Evolutionary conservation across 2,888 invertebrate species (phyloP), one percentile per base, ranked within the genome.

Genomic region (Drosophila emarginata): DNA sequence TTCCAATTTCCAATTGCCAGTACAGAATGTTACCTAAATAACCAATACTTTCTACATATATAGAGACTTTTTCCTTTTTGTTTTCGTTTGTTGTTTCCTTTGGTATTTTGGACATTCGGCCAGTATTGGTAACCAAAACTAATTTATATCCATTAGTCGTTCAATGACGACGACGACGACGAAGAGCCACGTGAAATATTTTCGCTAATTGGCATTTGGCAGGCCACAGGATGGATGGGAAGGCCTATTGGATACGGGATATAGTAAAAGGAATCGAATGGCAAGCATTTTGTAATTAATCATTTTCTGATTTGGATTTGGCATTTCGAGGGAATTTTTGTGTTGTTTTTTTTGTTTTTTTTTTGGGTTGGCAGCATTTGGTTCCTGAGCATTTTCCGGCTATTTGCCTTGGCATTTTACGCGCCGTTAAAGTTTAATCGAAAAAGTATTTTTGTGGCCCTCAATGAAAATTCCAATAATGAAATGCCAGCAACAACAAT

Each of bases 381-480:
- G 45, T 45, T 56, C 63, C 63, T 54, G 62, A 57, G 54, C 61
- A 61, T 72, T 72, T 72, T 72, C 62, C 64, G 72, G 66, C 60
- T 72, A 72, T 72, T 72, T 72, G 63, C 23, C 70, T n/a, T 67
- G 53, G 68, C 72, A 78, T 84, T 83, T 84, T 76, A 87, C 85
- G 82, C 82, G 74, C 87, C 77, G 84, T 87, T 83, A 80, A 83
- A 83, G 84, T 82, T 87, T 87, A 83, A 83, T 87, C 79, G 82
- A 80, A 84, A 83, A 83, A 83, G 81, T 83, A 78, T 84, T 82
- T 78, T 80, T 83, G 87, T 74, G 84, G 76, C 18, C 45, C 18
- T 21, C 81, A 86, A 82, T 86, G 84, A 87, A 82, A 86, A 83
- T 84, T 77, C 82, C 81, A 81, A 81, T 81, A 81, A 86, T 65